Conservation (phyloP, 2,797 vertebrate genomes). For the Mallotus villosus region DNA sequence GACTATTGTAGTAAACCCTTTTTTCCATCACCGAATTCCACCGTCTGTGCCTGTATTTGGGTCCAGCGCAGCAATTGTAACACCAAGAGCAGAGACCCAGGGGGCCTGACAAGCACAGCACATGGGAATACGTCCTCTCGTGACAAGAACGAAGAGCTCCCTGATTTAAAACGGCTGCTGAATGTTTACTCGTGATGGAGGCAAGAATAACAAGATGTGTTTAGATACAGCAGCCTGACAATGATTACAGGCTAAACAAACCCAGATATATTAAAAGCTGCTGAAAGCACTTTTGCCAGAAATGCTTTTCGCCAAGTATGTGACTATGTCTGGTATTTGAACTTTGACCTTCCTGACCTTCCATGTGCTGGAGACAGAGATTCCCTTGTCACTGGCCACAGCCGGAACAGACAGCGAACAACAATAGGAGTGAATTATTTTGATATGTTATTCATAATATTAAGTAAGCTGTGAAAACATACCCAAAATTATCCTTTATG, state of each 20-base stretch:
- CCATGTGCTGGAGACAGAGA: not conserved
- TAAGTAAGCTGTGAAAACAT: not conserved
- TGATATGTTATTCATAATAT: constrained; percentile 29
- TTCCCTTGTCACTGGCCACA: constrained; percentile 37
- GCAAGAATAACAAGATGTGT: constrained; percentile 9
- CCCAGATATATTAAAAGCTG: not conserved
- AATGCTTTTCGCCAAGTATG: not conserved
- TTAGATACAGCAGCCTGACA: constrained; percentile 2
- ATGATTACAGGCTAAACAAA: not conserved
- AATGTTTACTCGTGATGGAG: constrained; percentile 14
- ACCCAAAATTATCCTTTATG: not conserved
- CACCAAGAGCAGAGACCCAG: not conserved
- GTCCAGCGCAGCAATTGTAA: no score
- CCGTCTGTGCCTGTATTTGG: no score
- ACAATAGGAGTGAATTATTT: constrained; percentile 62
- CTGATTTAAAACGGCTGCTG: constrained; percentile 57
- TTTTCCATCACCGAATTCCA: no score
- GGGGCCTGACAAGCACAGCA: constrained; percentile 6
- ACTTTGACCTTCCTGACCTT: constrained; percentile 14
- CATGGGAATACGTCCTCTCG: constrained; percentile 11
- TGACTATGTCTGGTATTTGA: not conserved
- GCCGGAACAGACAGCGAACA: constrained; percentile 51
- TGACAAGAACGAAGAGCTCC: constrained; percentile 12
- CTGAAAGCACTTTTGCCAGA: not conserved
- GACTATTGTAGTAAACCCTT: no score